A percentile compares a stretch with the other conserved stretches of the same genome.
These are phyloP conservation scores for Macrochelys suwanniensis DNA, from an alignment of 2,797 vertebrate genomes.

Conservation along the genomic window DNA sequence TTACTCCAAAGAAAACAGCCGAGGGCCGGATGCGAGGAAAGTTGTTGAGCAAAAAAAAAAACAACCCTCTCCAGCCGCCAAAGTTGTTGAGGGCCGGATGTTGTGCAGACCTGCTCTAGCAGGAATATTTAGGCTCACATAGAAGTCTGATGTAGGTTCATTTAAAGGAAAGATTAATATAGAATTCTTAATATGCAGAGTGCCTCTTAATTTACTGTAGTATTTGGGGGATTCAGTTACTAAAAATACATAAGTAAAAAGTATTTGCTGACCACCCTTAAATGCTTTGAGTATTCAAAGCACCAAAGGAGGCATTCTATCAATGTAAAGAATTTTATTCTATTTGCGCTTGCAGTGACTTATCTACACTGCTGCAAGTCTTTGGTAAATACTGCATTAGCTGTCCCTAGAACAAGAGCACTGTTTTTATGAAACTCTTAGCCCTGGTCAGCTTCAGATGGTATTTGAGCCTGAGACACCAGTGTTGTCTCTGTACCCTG, in stretches of 20 bases:
- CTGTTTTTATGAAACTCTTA: not conserved
- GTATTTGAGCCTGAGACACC: too few relatives aligned
- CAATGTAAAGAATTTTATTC: not conserved
- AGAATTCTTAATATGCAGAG: not conserved
- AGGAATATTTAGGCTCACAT: not conserved
- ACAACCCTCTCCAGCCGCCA: too few relatives aligned
- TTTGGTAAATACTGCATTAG: not conserved
- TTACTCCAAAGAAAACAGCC: too few relatives aligned
- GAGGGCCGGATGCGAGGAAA: too few relatives aligned
- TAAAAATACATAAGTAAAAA: not conserved
- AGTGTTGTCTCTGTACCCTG: too few relatives aligned
- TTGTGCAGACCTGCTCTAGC: not conserved
- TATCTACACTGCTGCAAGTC: not conserved
- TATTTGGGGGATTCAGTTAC: not conserved
- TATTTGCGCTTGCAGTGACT: not conserved
- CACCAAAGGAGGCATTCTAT: fast-evolving
- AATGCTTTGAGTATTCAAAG: fast-evolving
- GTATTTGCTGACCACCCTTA: not conserved
- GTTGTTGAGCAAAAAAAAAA: too few relatives aligned
- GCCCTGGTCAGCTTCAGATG: not conserved
- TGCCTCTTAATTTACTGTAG: not conserved
- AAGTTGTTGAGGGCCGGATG: too few relatives aligned
- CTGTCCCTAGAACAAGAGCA: too few relatives aligned
- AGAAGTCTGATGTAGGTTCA: not conserved
- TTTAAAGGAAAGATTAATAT: not conserved